Base-by-base conservation (phyloP, 2,888 invertebrate species). In the Zygaena filipendulae region DNA sequence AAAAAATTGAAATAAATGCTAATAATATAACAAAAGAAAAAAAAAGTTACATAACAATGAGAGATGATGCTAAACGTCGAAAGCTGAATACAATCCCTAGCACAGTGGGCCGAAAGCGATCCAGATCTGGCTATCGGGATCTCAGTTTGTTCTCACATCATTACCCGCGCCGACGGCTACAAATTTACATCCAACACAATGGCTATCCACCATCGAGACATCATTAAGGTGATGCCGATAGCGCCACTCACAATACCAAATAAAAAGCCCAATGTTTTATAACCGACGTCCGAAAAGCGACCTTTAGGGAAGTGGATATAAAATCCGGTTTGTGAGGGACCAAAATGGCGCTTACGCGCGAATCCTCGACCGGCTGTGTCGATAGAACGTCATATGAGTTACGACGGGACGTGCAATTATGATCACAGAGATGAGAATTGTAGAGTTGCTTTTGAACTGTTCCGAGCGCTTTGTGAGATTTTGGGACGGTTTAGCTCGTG, bases 141-240 rank as follows among this genome's bases (percentile, higher is more conserved):
- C 77, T 74, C 72, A 74, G 75, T 75, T 72, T 75, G 77, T 79
- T 79, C 79, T 79, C 79, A 79, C 79, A 79, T 79, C 79, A 79
- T 79, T 79, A 79, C 77, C 77, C 77, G 70, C 75, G 77, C 79
- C 77, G 77, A 77, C 77, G 75, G 75, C 75, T 75, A 79, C 79
- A 79, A 77, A 77, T 77, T 79, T 79, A 77, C 77, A 79, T 77
- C 77, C 75, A 71, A 69, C 77, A 79, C 79, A 77, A 79, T 79
- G 75, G 77, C 74, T 75, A 77, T 79, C 75, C 77, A 70, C 70
- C 75, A 77, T 79, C 79, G 75, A 75, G 77, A 77, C 77, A 79
- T 79, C 79, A 79, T 79, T 79, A 79, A 77, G 75, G 79, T 79
- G 77, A 79, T 79, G 75, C 74, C 70, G 77, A 79, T 77, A 79